Evolutionary conservation across 2,113 vertebrate species (phyloP).

Genomic region (Ailuropoda melanoleuca): DNA sequence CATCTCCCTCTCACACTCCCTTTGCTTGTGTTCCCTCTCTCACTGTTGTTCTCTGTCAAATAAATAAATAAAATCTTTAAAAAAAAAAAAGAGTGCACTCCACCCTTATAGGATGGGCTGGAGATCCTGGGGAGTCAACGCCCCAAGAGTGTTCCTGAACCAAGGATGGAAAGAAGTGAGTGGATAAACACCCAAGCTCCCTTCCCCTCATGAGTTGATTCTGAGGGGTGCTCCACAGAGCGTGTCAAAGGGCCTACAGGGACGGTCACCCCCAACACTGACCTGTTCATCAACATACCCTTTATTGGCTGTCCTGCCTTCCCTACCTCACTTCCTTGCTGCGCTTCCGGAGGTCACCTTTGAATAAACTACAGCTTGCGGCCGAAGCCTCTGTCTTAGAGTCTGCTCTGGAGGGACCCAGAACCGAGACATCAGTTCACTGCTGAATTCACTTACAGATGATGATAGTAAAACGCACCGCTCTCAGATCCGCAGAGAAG

Average conservation of each 20-base stretch:
- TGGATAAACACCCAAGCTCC: neutral
- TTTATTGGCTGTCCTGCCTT: neutral
- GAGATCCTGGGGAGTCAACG: neutral
- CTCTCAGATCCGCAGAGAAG: neutral
- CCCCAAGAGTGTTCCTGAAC: neutral
- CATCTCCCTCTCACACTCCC: too few species aligned
- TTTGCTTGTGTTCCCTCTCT: too few species aligned
- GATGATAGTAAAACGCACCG: neutral
- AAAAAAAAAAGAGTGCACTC: neutral
- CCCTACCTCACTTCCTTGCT: neutral
- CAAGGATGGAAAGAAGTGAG: neutral
- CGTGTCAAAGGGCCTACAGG: neutral
- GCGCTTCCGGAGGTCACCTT: neutral
- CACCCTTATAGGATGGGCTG: neutral
- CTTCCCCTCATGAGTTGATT: neutral
- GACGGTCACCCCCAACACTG: neutral
- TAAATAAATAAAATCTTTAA: too few species aligned
- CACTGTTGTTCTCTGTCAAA: too few species aligned
- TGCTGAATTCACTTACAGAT: neutral
- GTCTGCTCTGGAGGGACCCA: neutral
- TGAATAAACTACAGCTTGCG: slow-evolving; percentile 3
- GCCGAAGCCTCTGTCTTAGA: slow-evolving; percentile 13
- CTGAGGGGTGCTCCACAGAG: neutral
- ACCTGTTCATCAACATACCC: neutral
- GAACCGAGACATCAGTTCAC: neutral